Base-by-base conservation (phyloP, 2,888 invertebrate genomes). In the Pecten maximus region DNA sequence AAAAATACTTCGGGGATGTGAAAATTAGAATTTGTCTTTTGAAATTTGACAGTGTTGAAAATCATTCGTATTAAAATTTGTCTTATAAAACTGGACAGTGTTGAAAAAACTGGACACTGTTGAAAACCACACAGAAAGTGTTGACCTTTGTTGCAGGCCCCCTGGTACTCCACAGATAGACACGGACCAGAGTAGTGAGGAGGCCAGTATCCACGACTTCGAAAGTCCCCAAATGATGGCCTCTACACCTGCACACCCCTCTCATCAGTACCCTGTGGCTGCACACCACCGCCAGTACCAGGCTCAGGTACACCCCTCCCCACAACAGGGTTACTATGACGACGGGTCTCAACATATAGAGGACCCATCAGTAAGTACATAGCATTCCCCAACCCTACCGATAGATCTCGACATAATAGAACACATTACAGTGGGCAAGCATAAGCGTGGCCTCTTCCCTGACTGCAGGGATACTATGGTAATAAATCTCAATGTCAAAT, bases 311-410 rank as follows among this genome's bases (percentile, higher is more conserved):
- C 74, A 74, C 28, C 74, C 74, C 74, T 74, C 74, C 28, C 74
- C 74, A 74, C 93, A n/a, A n/a, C n/a, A 93, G 88, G 89, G 91
- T 87, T 94, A 93, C 92, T 95, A 95, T 90, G 95, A 95, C 16
- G 94, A 94, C 39, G 93, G 93, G n/a, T 94, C 95, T 16, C 95
- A 94, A 90, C 94, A 92, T 91, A 95, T 95, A 60, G 95, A 96
- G 35, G 95, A 95, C 86, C 93, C 94, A 40, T 95, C 95, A 50
- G 96, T 96, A 93, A 93, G 95, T 92, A 50, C 87, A 12, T 40
- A 6, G n/a, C 23, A 74, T 44, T 44, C 44, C 44, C 44, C 44
- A n/a, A 10, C 44, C 44, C 44, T 12, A 44, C 44, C 44, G 44
- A 44, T 12, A 12, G 44, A 44, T 44, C 44, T 44, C 44, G 12